Conservation (phyloP, 2,888 invertebrate species). For the Mellilla xanthometata region DNA sequence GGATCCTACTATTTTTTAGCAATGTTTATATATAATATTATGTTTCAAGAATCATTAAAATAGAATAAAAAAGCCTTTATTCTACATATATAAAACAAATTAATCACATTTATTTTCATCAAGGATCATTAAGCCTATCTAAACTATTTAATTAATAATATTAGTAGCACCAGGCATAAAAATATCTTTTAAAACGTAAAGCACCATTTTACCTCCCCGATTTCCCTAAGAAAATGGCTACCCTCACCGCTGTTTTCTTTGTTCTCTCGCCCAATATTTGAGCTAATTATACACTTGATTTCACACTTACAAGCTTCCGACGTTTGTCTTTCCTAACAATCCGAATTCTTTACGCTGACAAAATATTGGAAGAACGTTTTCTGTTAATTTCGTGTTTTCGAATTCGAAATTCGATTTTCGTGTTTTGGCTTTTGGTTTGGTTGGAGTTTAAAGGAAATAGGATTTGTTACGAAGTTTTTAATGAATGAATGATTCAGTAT, state of each 20-base stretch:
- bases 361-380: constrained; percentile 20
- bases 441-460: no score
- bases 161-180: no score
- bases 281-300: constrained; percentile 62
- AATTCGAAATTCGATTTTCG: constrained; percentile 5
- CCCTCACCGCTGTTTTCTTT: constrained; percentile 65
- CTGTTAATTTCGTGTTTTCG: constrained; percentile 23
- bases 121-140: no score
- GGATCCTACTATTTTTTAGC: no score
- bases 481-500: no score
- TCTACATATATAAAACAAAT: no score
- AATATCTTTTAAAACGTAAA: neutral
- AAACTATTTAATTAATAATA: no score
- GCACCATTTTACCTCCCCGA: constrained; percentile 50
- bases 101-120: no score
- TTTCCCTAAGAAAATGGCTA: constrained; percentile 53
- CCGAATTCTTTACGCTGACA: constrained; percentile 34
- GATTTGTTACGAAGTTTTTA: no score
- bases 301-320: constrained; percentile 54
- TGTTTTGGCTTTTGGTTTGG: constrained; percentile 1
- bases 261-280: constrained; percentile 60
- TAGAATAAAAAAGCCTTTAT: no score
- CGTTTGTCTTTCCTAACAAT: constrained; percentile 55
- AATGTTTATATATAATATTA: no score
- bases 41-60: no score